Conservation (phyloP, 2,888 invertebrate species). For the Erebia epiphron region DNA sequence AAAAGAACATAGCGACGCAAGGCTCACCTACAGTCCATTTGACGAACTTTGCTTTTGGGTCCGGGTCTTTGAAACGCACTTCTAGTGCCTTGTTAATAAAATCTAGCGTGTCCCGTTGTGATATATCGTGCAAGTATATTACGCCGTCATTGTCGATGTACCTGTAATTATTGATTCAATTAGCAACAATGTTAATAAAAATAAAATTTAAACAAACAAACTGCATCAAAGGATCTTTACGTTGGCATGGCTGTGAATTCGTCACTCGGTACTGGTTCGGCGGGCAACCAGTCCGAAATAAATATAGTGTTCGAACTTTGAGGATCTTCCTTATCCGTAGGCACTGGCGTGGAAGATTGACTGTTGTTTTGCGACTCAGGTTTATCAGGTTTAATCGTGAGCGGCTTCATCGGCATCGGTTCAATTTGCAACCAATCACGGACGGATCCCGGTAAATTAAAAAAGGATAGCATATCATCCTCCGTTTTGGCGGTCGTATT, state of each 20-base stretch:
- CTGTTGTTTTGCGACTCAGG: constrained; percentile 38
- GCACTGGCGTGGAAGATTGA: constrained; percentile 43
- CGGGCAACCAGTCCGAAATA: constrained; percentile 84
- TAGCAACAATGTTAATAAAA: too few species aligned
- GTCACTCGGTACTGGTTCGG: constrained; percentile 72
- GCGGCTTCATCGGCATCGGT: constrained; percentile 56
- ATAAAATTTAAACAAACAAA: constrained; percentile 7
- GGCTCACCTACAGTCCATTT: constrained; percentile 85
- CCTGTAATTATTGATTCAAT: constrained; percentile 45
- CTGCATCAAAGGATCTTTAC: constrained; percentile 58
- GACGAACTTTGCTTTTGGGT: constrained; percentile 71
- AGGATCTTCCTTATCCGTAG: constrained; percentile 35
- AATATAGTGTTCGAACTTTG: constrained; percentile 53
- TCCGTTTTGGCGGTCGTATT: constrained; percentile 38
- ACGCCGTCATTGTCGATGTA: constrained; percentile 74
- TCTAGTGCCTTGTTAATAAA: constrained; percentile 78
- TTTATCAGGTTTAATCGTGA: constrained; percentile 42
- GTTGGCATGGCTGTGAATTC: constrained; percentile 85
- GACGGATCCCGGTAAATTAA: constrained; percentile 66
- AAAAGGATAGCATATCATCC: constrained; percentile 62
- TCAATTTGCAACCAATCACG: constrained; percentile 70
- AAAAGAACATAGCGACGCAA: constrained; percentile 86
- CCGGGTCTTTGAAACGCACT: constrained; percentile 68
- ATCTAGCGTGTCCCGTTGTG: constrained; percentile 66
- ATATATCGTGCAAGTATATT: constrained; percentile 66